Evolutionary conservation across 1,140 invertebrate genomes (phyloP), one percentile per base, ranked within the genome.

Genomic region (Pseudomyrmex dendroicus): DNA sequence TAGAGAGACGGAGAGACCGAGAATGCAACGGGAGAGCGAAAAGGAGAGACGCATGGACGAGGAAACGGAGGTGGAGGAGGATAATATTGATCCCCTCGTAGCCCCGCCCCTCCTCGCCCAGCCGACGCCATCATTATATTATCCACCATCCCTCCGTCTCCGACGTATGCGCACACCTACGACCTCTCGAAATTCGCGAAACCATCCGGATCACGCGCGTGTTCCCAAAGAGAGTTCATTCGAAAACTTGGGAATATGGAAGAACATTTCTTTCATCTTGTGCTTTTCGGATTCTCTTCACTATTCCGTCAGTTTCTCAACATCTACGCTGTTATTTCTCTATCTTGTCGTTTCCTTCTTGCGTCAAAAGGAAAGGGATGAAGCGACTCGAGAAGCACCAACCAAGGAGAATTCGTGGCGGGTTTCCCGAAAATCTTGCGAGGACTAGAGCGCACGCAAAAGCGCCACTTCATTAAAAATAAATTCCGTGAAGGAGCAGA

Each of bases 81-180:
- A 94, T 94, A 93, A 94, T 94, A 94, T 94, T 93, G 94, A 94
- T 94, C 94, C 93, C 92, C 93, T 93, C 92, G 93, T 94, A 92
- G 93, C 92, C 93, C 93, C 94, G 94, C 94, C 93, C 90, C 92
- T 92, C 93, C 92, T 92, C 92, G 89, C 89, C 90, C 91, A 89
- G 90, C 84, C 93, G 93, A 92, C 94, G 94, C 94, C 94, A 94
- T 94, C 93, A 94, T 94, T 94, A 94, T 94, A 94, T 94, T 94
- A 94, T 94, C 94, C 93, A 94, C 93, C 93, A 94, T 93, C 92
- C 93, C 92, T 93, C 89, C 87, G 88, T 91, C 88, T 91, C 76
- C 91, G 87, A 90, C 88, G 88, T 90, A 89, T 89, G 88, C 89
- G 85, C 87, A 91, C 86, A 88, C 86, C 86, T 87, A 87, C 86